A percentile compares a stretch with the other conserved stretches of the same genome.
Evolutionary conservation across 2,888 invertebrate genomes (phyloP).

Genomic region (Phrixothrix hirtus): DNA sequence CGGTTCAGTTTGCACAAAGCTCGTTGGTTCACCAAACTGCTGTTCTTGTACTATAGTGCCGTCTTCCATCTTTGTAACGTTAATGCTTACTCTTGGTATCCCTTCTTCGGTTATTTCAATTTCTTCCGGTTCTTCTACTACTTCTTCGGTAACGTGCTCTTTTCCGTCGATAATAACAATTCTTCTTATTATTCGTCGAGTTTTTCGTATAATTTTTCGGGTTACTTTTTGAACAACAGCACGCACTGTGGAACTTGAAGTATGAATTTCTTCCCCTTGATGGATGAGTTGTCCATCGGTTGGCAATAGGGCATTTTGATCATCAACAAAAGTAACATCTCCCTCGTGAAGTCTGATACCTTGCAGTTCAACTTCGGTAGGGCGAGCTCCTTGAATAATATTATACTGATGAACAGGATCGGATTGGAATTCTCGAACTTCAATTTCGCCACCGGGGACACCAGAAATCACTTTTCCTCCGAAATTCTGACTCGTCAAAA

Average conservation of each 20-base stretch:
- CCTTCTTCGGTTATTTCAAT: conserved; percentile 73
- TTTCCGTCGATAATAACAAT: conserved; percentile 81
- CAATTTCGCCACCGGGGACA: conserved; percentile 65
- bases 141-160: conserved; percentile 81
- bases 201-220: conserved; percentile 73
- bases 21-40: conserved; percentile 50
- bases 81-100: conserved; percentile 72
- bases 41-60: conserved; percentile 49
- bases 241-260: conserved; percentile 72
- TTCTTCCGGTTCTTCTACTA: conserved; percentile 80
- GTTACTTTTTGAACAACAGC: conserved; percentile 84
- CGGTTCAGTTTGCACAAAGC: conserved; percentile 39
- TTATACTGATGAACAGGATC: conserved; percentile 64
- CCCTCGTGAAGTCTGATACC: conserved; percentile 54
- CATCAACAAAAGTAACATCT: conserved; percentile 53
- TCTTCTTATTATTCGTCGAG: conserved; percentile 74
- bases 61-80: conserved; percentile 63
- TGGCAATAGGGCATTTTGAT: conserved; percentile 47
- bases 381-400: conserved; percentile 62
- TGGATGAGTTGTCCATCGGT: conserved; percentile 39
- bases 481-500: conserved; percentile 65
- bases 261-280: conserved; percentile 56
- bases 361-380: conserved; percentile 51
- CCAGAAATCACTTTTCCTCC: conserved; percentile 67
- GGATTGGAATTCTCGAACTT: conserved; percentile 68